Evolutionary conservation across 2,113 vertebrate genomes (phyloP), one percentile per base, ranked within the genome.

Genomic region (Ahaetulla prasina): DNA sequence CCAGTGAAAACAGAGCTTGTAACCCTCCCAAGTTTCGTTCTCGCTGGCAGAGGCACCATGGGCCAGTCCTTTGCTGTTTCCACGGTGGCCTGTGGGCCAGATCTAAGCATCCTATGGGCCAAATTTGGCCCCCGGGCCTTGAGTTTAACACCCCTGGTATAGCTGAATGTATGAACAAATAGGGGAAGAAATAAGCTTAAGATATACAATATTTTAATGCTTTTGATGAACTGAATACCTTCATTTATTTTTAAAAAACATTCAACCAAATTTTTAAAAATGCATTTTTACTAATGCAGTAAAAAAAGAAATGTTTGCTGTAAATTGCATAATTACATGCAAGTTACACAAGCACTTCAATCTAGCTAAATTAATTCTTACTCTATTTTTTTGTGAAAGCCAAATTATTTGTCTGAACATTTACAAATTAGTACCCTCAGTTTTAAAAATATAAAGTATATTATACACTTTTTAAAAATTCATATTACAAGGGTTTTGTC

Each of bases 111-210:
- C 49, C 9, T 50, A 10, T 8, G 2, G 49, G 49, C 49, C 9
- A 11, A 50, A 50, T 50, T 11, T 50, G 49, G 49, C 9, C 49
- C 8, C 49, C 49, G 11, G 49, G 49, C 49, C 49, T 50, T 50
- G 49, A 50, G 49, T 50, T 50, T 50, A 10, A 50, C 49, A 50
- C 49, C 49, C 49, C 49, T 50, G 27, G 93, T 88, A 30, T 57
- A n/a, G 88, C 27, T 93, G 11, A 43, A 80, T 49, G 18, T 94
- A 88, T 80, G 92, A 39, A 54, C 68, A 91, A 47, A 23, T 60
- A 10, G 20, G 20, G 20, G 1, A 85, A 45, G 7, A 45, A 47
- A 85, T 8, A 85, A 85, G 20, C 80, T 45, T 85, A 25, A 22
- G 43, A 25, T 85, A 85, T 45, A 25, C 45, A 85, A 35, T 80